Evolutionary conservation across 2,113 vertebrate species (phyloP), one percentile per base, ranked within the genome.

Genomic region (Ivindomyrus marchei): DNA sequence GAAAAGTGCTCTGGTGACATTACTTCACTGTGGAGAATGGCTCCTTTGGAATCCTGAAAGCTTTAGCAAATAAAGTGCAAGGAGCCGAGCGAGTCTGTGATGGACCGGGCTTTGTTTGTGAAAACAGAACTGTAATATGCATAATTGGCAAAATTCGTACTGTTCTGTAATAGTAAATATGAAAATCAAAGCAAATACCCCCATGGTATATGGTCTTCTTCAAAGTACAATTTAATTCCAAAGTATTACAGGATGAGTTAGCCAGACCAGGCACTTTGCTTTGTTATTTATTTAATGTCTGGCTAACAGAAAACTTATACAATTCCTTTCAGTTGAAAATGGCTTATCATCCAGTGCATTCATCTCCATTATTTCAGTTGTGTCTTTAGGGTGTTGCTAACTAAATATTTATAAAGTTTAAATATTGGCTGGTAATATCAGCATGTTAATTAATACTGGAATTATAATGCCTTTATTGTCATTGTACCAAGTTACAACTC

Each of bases 1-100:
- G 94, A 97, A 95, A 96, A 97, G 96, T 90, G 91, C 96, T 98
- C 97, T 97, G 97, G 97, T 97, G 98, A 97, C 97, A 96, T 97
- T 96, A 97, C 97, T 97, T 94, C 95, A 97, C 96, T 95, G 95
- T 95, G 93, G 91, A 92, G 96, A 97, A 97, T 97, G 96, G 97
- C 96, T 95, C 96, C 96, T 97, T 96, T 97, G 97, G 95, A 96
- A 96, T 93, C 89, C 92, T 95, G 94, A 96, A 95, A 93, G 95
- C 94, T 90, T 95, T 92, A 84, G 93, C 92, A 96, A 96, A 96
- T 95, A 96, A 70, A n/a, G 27, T 89, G 53, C 86, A 3, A 52
- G 90, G 74, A n/a, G 0, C 11, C 4, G 10, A 70, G 62, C 3
- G 62, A 10, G 62, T 27, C 62, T 66, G 24, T 66, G 3, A 27